These are phyloP conservation scores for Sarcophilus harrisii DNA, from an alignment of 2,797 vertebrate species.

Conservation along the genomic window DNA sequence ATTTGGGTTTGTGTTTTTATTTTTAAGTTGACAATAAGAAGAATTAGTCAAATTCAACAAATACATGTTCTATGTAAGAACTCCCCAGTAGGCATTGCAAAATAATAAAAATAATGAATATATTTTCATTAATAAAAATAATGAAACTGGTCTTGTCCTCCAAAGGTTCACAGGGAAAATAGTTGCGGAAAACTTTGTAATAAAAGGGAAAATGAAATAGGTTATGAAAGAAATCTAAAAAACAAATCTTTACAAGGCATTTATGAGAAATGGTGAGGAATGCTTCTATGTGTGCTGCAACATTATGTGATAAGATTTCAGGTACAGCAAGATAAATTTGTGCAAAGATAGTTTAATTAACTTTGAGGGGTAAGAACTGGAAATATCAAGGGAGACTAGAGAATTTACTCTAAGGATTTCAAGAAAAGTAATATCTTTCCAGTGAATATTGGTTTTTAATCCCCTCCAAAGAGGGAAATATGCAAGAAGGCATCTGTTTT, in stretches of 20 bases:
- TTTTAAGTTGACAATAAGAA: slow-evolving; percentile 8
- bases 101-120: not conserved
- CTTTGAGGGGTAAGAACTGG: not conserved
- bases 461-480: not conserved
- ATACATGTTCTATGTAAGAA: not conserved
- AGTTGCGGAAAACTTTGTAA: not conserved
- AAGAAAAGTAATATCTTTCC: not conserved
- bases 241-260: not conserved
- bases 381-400: not conserved
- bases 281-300: not conserved
- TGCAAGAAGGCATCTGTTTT: not conserved
- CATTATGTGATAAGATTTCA: slow-evolving; percentile 1
- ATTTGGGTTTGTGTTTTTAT: slow-evolving; percentile 1
- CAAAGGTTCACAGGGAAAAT: not conserved
- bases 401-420: not conserved
- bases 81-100: not conserved
- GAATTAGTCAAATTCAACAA: not conserved
- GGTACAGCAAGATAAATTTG: not conserved
- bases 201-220: not conserved
- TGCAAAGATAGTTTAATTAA: not conserved
- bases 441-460: not conserved
- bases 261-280: not conserved
- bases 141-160: not conserved
- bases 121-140: not conserved
- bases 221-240: not conserved